phyloP scores from a whole-genome alignment of 2,797 vertebrate species.

The Myotis vivesi region DNA sequence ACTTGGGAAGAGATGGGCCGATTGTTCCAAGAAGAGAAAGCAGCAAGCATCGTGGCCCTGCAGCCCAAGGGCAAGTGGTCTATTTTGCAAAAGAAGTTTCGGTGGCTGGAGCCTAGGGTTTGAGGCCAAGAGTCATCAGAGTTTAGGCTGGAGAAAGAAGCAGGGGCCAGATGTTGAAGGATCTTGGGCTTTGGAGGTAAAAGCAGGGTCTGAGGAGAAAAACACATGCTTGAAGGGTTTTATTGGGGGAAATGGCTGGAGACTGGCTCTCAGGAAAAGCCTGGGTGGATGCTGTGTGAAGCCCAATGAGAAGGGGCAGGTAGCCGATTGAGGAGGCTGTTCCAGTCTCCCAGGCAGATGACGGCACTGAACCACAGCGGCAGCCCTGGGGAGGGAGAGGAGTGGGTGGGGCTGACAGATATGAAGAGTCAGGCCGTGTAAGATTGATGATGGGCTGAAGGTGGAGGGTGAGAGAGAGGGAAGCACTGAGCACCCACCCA shows the following conservation, averaged over 20 bases:
- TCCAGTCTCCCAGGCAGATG: background rate
- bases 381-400: background rate
- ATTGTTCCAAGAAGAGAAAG: conserved; percentile 30
- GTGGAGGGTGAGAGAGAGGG: background rate
- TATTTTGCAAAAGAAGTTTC: background rate
- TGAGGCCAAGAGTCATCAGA: background rate
- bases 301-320: background rate
- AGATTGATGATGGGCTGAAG: background rate
- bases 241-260: background rate
- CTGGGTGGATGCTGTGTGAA: background rate
- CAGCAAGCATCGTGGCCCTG: background rate
- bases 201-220: background rate
- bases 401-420: background rate
- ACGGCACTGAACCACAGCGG: background rate
- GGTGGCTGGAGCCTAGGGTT: background rate
- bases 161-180: background rate
- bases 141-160: background rate
- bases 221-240: background rate
- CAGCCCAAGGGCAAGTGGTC: background rate
- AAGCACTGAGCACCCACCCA: background rate
- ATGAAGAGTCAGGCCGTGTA: background rate
- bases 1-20: background rate
- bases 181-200: background rate
- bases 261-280: background rate
- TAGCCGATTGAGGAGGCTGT: background rate